These are phyloP conservation scores for Diabrotica undecimpunctata DNA, from an alignment of 1,140 invertebrate species.

Conservation along the genomic window DNA sequence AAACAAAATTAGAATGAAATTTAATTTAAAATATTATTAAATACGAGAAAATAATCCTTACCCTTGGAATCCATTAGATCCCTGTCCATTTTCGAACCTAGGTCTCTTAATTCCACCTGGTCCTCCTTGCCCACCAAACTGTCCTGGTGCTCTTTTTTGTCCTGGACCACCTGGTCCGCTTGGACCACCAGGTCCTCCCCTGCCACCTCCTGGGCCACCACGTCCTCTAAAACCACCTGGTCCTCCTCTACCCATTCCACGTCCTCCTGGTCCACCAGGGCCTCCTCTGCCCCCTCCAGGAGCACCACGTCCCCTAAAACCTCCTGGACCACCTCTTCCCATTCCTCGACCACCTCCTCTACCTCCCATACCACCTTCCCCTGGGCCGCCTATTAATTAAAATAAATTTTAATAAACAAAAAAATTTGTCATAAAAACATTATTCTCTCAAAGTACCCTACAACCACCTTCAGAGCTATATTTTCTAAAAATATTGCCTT, in stretches of 20 bases:
- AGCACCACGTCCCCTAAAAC: conserved; percentile 10
- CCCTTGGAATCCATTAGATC: conserved; percentile 29
- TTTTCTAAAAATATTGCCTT: too few relatives aligned
- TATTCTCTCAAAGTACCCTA: neutral
- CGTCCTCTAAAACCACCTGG: conserved; percentile 13
- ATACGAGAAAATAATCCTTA: conserved; percentile 14
- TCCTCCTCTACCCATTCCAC: conserved; percentile 24
- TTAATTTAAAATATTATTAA: neutral
- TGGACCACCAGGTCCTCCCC: conserved; percentile 21
- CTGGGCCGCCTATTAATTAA: conserved; percentile 10
- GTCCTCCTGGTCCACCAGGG: conserved; percentile 19
- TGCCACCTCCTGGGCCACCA: conserved; percentile 17
- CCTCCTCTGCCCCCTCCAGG: conserved; percentile 16
- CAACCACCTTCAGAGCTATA: too few relatives aligned
- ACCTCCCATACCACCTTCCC: conserved; percentile 19
- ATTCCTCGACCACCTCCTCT: conserved; percentile 28
- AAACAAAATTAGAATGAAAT: too few relatives aligned
- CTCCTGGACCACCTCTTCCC: conserved; percentile 30
- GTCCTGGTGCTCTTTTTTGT: conserved; percentile 24
- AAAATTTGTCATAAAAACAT: too few relatives aligned
- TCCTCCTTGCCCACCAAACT: conserved; percentile 18
- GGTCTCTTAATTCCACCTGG: conserved; percentile 29
- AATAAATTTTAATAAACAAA: neutral
- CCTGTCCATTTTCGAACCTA: conserved; percentile 30
- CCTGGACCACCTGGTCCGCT: conserved; percentile 20